phyloP scores from a whole-genome alignment of 2,888 invertebrate genomes.

The Helleia helle region DNA sequence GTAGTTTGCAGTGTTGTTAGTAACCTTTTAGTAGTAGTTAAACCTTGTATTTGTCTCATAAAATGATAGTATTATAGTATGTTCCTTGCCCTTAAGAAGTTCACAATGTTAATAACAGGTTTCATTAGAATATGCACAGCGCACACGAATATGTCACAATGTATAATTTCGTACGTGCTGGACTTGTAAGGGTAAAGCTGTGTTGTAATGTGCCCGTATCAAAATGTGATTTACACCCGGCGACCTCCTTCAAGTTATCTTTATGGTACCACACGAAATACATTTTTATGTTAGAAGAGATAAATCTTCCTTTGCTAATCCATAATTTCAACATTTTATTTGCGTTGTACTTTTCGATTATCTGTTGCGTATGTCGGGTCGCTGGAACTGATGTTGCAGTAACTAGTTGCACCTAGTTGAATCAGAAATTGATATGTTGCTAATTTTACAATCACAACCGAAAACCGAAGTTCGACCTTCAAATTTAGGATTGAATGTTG shows the following conservation, averaged over 20 bases:
- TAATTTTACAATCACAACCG: too few relatives aligned
- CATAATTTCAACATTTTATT: background rate
- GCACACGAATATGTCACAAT: constrained; percentile 7
- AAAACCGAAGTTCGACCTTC: too few relatives aligned
- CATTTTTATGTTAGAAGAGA: background rate
- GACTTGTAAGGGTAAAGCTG: constrained; percentile 19
- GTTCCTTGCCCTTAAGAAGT: background rate
- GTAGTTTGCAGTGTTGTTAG: too few relatives aligned
- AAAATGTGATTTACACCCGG: constrained; percentile 17
- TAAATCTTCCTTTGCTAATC: background rate
- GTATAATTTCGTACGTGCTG: constrained; percentile 2
- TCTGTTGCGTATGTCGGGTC: too few relatives aligned
- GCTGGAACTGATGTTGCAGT: too few relatives aligned
- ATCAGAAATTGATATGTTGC: too few relatives aligned
- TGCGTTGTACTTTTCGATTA: background rate
- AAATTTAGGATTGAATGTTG: too few relatives aligned
- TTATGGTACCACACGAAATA: background rate
- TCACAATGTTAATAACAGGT: background rate
- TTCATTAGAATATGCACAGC: constrained; percentile 1
- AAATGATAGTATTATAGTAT: too few relatives aligned
- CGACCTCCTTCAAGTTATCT: constrained; percentile 13
- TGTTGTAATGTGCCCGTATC: constrained; percentile 19
- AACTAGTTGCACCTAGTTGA: too few relatives aligned
- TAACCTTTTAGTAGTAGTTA: too few relatives aligned
- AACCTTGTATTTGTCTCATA: too few relatives aligned